phyloP scores from a whole-genome alignment of 2,888 invertebrate genomes.

The Lagria hirta region DNA sequence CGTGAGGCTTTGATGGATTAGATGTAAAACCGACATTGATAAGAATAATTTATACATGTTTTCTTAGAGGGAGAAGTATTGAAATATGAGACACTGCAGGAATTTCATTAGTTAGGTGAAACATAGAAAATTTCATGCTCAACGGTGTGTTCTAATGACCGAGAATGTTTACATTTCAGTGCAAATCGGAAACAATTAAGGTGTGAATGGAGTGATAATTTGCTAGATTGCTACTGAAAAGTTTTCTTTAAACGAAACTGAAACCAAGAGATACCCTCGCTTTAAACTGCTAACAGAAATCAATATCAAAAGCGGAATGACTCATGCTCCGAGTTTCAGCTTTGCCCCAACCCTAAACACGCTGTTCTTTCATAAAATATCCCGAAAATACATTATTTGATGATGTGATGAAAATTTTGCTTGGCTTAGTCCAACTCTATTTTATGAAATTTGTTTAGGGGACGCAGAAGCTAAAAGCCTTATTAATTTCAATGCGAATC shows the following conservation, averaged over 20 bases:
- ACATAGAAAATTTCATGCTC: too few species aligned
- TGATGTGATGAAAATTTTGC: slow-evolving; percentile 9
- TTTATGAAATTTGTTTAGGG: slow-evolving; percentile 19
- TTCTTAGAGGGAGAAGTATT: too few species aligned
- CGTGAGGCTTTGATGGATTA: too few species aligned
- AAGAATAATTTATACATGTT: too few species aligned
- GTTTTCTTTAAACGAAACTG: slow-evolving; percentile 10
- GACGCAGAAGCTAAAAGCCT: slow-evolving; percentile 12
- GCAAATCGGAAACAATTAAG: slow-evolving; percentile 8
- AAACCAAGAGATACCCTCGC: slow-evolving; percentile 17
- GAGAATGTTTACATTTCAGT: too few species aligned
- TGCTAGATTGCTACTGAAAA: slow-evolving; percentile 11
- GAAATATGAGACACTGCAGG: too few species aligned
- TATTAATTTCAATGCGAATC: slow-evolving; percentile 5
- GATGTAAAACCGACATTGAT: too few species aligned
- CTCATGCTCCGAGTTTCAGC: slow-evolving; percentile 17
- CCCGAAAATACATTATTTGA: slow-evolving; percentile 8
- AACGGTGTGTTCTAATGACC: too few species aligned
- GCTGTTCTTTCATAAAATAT: slow-evolving; percentile 16
- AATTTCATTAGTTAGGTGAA: too few species aligned
- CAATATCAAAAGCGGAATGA: slow-evolving; percentile 30
- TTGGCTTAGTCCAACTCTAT: slow-evolving; percentile 9
- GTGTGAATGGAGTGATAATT: slow-evolving; percentile 11
- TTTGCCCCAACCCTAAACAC: slow-evolving; percentile 23
- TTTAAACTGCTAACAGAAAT: slow-evolving; percentile 31